A percentile compares a stretch with the other conserved stretches of the same genome.
These are phyloP conservation scores for Autographa gamma DNA, from an alignment of 2,888 invertebrate genomes.

Conservation along the genomic window DNA sequence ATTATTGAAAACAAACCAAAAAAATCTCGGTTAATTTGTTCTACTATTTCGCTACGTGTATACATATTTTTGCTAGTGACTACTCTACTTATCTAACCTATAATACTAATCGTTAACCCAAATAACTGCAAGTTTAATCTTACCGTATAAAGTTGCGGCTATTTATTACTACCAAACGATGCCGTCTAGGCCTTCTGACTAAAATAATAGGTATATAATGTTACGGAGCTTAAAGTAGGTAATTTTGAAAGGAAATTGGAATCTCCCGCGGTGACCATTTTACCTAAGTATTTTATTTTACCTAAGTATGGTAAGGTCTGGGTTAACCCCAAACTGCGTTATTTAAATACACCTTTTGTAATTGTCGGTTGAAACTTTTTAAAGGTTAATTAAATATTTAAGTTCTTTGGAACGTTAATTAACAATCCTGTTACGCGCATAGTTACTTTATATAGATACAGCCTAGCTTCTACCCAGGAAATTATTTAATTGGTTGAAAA, in stretches of 20 bases:
- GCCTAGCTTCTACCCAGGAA: too few species aligned
- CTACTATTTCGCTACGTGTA: too few species aligned
- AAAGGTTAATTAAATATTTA: not conserved
- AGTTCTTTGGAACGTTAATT: too few species aligned
- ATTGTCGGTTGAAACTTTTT: conserved; percentile 16
- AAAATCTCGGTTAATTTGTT: too few species aligned
- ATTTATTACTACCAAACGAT: not conserved
- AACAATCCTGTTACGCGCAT: too few species aligned
- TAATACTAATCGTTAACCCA: not conserved
- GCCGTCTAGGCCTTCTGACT: not conserved
- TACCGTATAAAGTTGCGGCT: not conserved
- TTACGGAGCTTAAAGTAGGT: conserved; percentile 25
- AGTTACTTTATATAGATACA: too few species aligned
- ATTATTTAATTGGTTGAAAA: too few species aligned
- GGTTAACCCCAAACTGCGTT: conserved; percentile 23
- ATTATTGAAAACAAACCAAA: too few species aligned
- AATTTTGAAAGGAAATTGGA: conserved; percentile 31
- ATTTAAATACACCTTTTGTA: conserved; percentile 41
- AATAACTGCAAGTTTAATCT: not conserved
- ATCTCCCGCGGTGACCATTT: conserved; percentile 13
- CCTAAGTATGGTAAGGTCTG: conserved; percentile 8
- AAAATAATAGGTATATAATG: conserved; percentile 9
- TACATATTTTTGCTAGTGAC: too few species aligned
- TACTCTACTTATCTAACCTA: not conserved
- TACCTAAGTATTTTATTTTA: not conserved